Conservation (phyloP, 2,113 vertebrate species). For the Sula dactylatra region DNA sequence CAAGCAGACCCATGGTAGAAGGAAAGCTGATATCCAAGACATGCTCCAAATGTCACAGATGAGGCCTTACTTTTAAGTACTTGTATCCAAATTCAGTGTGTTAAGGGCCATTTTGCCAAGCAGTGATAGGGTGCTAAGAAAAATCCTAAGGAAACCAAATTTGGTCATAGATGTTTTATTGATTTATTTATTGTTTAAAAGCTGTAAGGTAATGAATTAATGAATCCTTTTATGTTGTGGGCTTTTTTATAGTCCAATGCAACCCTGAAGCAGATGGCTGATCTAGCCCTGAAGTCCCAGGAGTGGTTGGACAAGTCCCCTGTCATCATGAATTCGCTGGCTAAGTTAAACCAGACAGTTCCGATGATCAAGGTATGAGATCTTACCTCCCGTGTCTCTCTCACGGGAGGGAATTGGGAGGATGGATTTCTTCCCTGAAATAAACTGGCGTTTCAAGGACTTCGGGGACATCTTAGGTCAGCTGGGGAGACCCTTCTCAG, state of each 20-base stretch:
- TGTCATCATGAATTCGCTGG: slow-evolving; percentile 78
- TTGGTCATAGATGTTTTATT: neutral
- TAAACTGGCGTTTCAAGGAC: neutral
- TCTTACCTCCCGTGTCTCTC: neutral
- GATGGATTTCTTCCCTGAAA: neutral
- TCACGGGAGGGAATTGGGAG: neutral
- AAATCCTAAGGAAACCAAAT: neutral
- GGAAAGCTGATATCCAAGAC: neutral
- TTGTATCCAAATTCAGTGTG: neutral
- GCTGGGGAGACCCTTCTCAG: neutral
- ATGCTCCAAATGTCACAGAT: neutral
- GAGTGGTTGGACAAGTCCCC: slow-evolving; percentile 86
- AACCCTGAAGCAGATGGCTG: slow-evolving; percentile 86
- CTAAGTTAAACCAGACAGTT: slow-evolving; percentile 80
- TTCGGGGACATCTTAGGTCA: neutral
- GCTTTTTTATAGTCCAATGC: slow-evolving; percentile 81
- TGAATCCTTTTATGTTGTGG: neutral
- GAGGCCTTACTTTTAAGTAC: neutral
- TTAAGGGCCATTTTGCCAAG: neutral
- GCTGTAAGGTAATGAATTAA: neutral
- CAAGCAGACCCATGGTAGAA: neutral
- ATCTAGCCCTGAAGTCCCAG: slow-evolving; percentile 80
- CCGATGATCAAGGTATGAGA: slow-evolving; percentile 86
- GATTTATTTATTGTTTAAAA: neutral
- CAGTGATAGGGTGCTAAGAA: neutral